Conservation (phyloP, 2,888 invertebrate genomes). For the Caenorhabditis virilis region DNA sequence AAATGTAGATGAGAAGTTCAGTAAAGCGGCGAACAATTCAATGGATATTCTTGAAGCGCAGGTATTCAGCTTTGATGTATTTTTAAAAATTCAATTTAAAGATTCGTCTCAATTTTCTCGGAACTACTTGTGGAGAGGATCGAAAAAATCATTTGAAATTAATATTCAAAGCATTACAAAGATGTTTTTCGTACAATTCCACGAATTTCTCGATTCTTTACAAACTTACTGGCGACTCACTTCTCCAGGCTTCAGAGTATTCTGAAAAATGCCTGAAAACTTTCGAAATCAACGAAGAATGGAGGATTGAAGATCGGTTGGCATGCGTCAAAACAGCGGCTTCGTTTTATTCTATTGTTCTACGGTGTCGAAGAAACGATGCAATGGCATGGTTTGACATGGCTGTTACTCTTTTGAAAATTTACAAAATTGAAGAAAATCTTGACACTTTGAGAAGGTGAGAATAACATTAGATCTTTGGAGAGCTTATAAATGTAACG, state of each 20-base stretch:
- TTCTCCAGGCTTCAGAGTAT: slow-evolving; percentile 10
- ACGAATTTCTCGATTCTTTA: slow-evolving; percentile 7
- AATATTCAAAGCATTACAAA: no score
- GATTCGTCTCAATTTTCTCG: slow-evolving; percentile 28
- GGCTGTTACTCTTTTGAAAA: slow-evolving; percentile 15
- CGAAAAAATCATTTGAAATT: slow-evolving; percentile 14
- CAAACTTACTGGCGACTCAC: slow-evolving; percentile 21
- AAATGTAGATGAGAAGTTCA: slow-evolving; percentile 3
- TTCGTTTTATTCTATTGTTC: slow-evolving; percentile 30
- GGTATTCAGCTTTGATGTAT: slow-evolving; percentile 2
- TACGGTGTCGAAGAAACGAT: slow-evolving; percentile 11
- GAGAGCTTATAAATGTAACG: no score
- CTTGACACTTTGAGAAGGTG: slow-evolving; percentile 7
- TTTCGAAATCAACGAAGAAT: slow-evolving; percentile 14
- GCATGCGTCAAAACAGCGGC: slow-evolving; percentile 14
- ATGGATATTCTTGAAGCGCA: slow-evolving; percentile 29
- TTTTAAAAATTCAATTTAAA: slow-evolving; percentile 6
- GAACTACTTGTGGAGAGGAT: slow-evolving; percentile 15
- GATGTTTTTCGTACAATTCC: no score
- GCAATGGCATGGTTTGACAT: slow-evolving; percentile 41
- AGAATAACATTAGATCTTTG: no score
- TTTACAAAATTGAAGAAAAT: slow-evolving; percentile 22
- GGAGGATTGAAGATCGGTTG: slow-evolving; percentile 13
- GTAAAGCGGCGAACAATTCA: slow-evolving; percentile 5
- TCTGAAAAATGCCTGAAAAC: background rate